These are phyloP conservation scores for Nephrocerus scutellatus DNA, from an alignment of 2,888 invertebrate genomes.

Conservation along the genomic window DNA sequence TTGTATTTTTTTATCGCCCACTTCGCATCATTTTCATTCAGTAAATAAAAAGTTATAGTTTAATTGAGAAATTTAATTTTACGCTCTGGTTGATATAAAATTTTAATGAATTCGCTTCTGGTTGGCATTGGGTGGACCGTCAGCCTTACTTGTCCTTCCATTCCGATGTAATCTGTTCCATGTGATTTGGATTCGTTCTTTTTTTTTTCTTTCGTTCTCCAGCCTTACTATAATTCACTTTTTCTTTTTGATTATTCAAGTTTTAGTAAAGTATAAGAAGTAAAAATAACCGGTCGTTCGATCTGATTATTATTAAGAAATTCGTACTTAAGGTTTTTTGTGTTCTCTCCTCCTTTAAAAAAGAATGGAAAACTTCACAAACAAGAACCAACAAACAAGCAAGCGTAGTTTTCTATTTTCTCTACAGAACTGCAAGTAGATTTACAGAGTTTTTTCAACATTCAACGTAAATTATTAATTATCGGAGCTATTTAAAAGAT, in stretches of 20 bases:
- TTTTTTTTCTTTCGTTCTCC: conserved; percentile 4
- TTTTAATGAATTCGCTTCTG: conserved; percentile 4
- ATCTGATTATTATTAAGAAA: no score
- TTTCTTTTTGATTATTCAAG: not conserved
- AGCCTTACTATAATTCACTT: conserved; percentile 12
- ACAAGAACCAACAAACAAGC: conserved; percentile 6
- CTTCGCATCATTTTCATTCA: no score
- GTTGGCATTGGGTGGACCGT: no score
- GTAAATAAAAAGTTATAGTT: conserved; percentile 17
- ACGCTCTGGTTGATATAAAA: conserved; percentile 19
- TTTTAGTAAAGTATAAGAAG: conserved; percentile 2
- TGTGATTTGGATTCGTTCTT: conserved; percentile 8
- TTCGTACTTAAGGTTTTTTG: conserved; percentile 1
- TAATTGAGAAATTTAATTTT: conserved; percentile 26
- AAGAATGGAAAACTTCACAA: conserved; percentile 1
- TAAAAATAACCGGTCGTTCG: no score
- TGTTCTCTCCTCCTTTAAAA: conserved; percentile 1
- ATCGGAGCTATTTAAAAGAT: no score
- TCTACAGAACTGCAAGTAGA: no score
- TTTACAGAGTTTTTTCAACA: no score
- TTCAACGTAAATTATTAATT: no score
- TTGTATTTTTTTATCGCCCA: no score
- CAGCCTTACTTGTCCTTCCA: no score
- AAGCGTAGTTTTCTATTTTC: no score
- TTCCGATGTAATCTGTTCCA: no score